Evolutionary conservation across 2,113 vertebrate genomes (phyloP).

Genomic region (Eretmochelys imbricata): DNA sequence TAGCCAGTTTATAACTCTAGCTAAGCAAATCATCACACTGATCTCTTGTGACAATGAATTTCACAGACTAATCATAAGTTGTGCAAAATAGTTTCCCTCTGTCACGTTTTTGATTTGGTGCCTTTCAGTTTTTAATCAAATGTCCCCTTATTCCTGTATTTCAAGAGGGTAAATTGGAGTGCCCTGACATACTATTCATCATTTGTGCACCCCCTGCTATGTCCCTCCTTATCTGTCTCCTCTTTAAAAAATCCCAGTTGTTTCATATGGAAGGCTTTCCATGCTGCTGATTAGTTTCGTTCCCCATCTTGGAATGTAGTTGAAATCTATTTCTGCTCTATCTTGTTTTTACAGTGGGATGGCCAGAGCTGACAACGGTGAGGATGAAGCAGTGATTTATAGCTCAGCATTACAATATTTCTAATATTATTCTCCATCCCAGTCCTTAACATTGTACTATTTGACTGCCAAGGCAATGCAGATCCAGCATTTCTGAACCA

Average conservation of each 20-base stretch:
- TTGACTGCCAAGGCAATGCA: neutral
- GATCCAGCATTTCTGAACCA: neutral
- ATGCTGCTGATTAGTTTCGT: neutral
- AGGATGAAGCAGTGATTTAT: neutral
- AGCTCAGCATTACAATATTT: neutral
- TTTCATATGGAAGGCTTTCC: neutral
- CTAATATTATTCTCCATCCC: neutral
- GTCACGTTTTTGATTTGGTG: neutral
- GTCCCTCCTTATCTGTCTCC: neutral
- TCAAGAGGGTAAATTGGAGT: neutral
- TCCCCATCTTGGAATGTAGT: neutral
- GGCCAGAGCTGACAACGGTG: neutral
- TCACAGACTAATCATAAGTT: neutral
- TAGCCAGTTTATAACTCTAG: neutral
- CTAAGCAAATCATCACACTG: neutral
- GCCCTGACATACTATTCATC: rapidly evolving
- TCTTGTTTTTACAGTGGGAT: neutral
- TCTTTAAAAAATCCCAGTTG: neutral
- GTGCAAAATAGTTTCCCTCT: neutral
- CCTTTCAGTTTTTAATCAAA: neutral
- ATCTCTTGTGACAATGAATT: neutral
- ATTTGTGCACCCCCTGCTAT: neutral
- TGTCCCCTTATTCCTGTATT: neutral
- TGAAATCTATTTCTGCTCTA: neutral
- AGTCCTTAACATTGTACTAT: neutral